phyloP scores from a whole-genome alignment of 64 coral and sea anemone species.

The Actinia equina region DNA sequence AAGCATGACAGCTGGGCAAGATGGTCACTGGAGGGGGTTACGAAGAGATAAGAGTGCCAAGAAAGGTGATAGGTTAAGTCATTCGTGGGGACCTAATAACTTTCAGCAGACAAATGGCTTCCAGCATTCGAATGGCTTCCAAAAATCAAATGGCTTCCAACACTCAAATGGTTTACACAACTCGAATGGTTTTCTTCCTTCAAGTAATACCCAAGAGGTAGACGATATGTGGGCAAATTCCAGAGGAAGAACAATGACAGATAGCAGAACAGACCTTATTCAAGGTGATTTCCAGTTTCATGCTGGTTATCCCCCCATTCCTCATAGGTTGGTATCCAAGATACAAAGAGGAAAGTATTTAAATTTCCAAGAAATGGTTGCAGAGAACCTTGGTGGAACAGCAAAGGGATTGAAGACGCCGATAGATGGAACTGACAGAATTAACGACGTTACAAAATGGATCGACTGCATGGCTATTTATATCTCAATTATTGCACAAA shows the following conservation, averaged over 20 bases:
- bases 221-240: constrained; percentile 16
- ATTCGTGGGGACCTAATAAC: constrained; percentile 21
- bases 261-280: constrained; percentile 4
- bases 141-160: neutral
- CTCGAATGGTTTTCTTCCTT: constrained; percentile 23
- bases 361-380: constrained; percentile 86
- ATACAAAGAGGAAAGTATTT: constrained; percentile 79
- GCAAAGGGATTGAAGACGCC: constrained; percentile 45
- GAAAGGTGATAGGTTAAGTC: neutral
- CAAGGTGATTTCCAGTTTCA: constrained; percentile 54
- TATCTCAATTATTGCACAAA: constrained; percentile 60
- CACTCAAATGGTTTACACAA: constrained; percentile 5
- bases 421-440: constrained; percentile 72
- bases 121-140: neutral
- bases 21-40: constrained; percentile 45
- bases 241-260: neutral
- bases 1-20: constrained; percentile 52
- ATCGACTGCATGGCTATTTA: constrained; percentile 93
- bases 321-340: constrained; percentile 50
- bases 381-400: constrained; percentile 61
- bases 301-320: constrained; percentile 59
- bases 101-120: constrained; percentile 30
- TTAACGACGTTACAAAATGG: constrained; percentile 94
- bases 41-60: neutral
- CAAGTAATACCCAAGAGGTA: neutral